phyloP scores from a whole-genome alignment of 2,797 vertebrate genomes.

The Micromesistius poutassou region DNA sequence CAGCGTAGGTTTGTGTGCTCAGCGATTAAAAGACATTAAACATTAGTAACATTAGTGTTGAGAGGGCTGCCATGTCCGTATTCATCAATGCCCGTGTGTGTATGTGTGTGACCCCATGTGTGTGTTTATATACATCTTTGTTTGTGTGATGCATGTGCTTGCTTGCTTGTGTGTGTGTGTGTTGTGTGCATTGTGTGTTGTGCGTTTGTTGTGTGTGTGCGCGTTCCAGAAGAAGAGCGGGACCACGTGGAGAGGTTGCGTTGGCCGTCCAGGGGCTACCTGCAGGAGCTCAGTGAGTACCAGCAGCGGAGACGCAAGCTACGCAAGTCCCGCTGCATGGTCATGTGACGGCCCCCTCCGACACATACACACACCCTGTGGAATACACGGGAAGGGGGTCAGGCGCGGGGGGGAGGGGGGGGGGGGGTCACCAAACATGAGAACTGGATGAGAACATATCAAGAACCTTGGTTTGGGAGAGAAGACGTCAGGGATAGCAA shows the following conservation, averaged over 20 bases:
- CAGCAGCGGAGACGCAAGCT: constrained; percentile 88
- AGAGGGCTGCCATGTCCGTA: not conserved
- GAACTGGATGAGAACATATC: constrained; percentile 9
- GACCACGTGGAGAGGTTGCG: constrained; percentile 89
- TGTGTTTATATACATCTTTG: not conserved
- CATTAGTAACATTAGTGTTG: not conserved
- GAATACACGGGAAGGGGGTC: constrained; percentile 13
- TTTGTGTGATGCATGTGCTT: not conserved
- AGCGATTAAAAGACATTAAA: not conserved
- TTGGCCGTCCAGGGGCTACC: constrained; percentile 90
- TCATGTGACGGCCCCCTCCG: constrained; percentile 80
- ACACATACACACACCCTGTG: constrained; percentile 21
- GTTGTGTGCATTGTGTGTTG: not conserved
- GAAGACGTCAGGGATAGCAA: constrained; percentile 2
- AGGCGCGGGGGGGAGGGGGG: not conserved
- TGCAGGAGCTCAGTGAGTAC: constrained; percentile 94
- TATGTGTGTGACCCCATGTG: not conserved
- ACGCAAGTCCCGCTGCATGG: constrained; percentile 83
- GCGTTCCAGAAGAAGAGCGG: constrained; percentile 84
- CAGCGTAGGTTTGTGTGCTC: not conserved
- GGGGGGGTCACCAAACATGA: constrained; percentile 19
- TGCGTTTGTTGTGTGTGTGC: too few relatives aligned
- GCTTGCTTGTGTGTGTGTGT: not conserved
- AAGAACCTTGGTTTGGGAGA: not conserved
- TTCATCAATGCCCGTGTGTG: not conserved